These are phyloP conservation scores for Clinocottus analis DNA, from an alignment of 2,113 vertebrate species.

Conservation along the genomic window DNA sequence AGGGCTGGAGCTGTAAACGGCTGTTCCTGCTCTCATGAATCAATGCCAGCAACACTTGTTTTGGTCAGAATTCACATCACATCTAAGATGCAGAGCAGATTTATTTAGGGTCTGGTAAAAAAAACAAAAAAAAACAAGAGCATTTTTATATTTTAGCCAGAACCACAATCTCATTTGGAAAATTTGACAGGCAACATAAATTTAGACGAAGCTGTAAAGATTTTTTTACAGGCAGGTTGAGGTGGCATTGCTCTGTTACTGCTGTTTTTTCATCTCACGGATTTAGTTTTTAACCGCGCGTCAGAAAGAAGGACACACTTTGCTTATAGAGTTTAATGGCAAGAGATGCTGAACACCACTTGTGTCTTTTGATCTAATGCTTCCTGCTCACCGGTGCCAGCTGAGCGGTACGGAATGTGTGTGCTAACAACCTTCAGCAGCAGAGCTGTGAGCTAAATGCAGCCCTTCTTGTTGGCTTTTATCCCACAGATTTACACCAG, in stretches of 20 bases:
- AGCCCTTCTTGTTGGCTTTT: conserved; percentile 1
- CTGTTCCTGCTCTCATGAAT: not conserved
- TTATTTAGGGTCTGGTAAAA: not conserved
- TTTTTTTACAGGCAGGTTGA: conserved; percentile 29
- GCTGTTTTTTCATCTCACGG: conserved; percentile 29
- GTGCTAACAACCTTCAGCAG: not conserved
- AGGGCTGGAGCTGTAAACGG: not conserved
- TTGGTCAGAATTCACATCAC: not conserved
- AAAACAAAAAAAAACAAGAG: not conserved
- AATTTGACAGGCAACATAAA: conserved; percentile 43
- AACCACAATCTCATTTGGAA: conserved; percentile 13
- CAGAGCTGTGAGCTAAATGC: conserved; percentile 2
- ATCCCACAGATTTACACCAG: conserved; percentile 13
- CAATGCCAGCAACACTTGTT: conserved; percentile 1
- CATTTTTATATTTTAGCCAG: not conserved
- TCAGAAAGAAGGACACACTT: conserved; percentile 38
- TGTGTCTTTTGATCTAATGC: conserved; percentile 45
- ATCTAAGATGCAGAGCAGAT: conserved; percentile 6
- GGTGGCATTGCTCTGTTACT: conserved; percentile 18
- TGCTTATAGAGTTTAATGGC: conserved; percentile 37
- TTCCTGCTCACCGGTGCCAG: conserved; percentile 28
- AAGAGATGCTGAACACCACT: conserved; percentile 34
- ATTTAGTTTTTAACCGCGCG: conserved; percentile 31
- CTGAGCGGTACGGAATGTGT: not conserved
- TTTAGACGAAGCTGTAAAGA: conserved; percentile 12